phyloP scores from a whole-genome alignment of 2,888 invertebrate genomes.

The Rhingia campestris region DNA sequence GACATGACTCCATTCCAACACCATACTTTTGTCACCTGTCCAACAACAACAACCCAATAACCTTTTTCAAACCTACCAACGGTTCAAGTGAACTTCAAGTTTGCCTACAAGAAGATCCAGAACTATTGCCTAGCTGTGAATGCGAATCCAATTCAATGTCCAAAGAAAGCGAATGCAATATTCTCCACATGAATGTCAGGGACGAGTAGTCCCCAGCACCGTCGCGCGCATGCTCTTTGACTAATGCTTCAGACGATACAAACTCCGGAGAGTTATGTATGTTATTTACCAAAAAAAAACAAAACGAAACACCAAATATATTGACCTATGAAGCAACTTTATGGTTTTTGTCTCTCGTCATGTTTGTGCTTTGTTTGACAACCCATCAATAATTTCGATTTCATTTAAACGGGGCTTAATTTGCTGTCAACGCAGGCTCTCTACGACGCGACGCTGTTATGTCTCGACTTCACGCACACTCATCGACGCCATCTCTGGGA shows the following conservation, averaged over 20 bases:
- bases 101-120: neutral
- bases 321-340: slow-evolving; percentile 70
- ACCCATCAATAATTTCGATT: slow-evolving; percentile 39
- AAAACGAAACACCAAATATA: slow-evolving; percentile 66
- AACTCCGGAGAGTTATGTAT: slow-evolving; percentile 26
- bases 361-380: slow-evolving; percentile 19
- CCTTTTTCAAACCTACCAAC: slow-evolving; percentile 37
- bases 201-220: slow-evolving; percentile 19
- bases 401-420: slow-evolving; percentile 35
- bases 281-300: slow-evolving; percentile 55
- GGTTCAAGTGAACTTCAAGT: slow-evolving; percentile 17
- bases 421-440: slow-evolving; percentile 21
- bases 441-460: slow-evolving; percentile 2
- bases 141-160: neutral
- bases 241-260: slow-evolving; percentile 12
- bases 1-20: slow-evolving; percentile 1
- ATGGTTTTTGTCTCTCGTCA: neutral
- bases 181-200: slow-evolving; percentile 61
- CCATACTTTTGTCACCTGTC: slow-evolving; percentile 7
- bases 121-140: slow-evolving; percentile 21
- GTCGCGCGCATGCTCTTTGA: neutral
- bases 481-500: slow-evolving; percentile 23
- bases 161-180: slow-evolving; percentile 52
- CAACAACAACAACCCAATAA: slow-evolving; percentile 42
- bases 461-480: slow-evolving; percentile 28